Base-by-base conservation (phyloP, 2,888 invertebrate genomes). In the Lampropteryx suffumata region DNA sequence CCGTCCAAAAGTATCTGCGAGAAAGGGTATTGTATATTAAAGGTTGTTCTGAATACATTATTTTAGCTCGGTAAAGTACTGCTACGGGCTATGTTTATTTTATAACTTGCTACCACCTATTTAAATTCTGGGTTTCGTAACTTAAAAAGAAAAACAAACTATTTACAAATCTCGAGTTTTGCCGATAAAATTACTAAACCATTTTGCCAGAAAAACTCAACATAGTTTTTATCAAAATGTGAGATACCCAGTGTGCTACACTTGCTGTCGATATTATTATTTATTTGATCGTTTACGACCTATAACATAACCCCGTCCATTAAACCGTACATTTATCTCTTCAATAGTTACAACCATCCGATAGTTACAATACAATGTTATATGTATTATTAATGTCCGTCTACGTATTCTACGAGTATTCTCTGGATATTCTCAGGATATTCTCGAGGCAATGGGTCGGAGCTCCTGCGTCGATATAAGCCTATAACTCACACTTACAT, bases 401-500 rank as follows among this genome's bases (percentile, higher is more conserved):
- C n/a, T n/a, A 17, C 3, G 24, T 24, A 24, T 24, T 36, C 13
- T 33, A 24, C 27, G 9, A n/a, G 36, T 33, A 52, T 17, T 17
- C 17, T 17, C 2, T 17, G 17, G 4, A 17, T n/a, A n/a, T n/a
- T 17, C 17, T 17, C 17, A 2, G 17, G 17, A 4, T 17, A 4
- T 17, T 17, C 61, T 57, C 55, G 57, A 59, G 46, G 43, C 48
- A 69, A 70, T 67, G 67, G 71, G 57, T 69, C 67, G 71, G 71
- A 64, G 71, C 73, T 71, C 67, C 75, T 66, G 67, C 73, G 55
- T 66, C 77, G 73, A 79, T 78, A 70, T 65, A 40, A 17, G 42
- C 66, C 70, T 68, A 80, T 82, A 81, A 80, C 70, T 82, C 82
- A 80, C 75, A 78, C 78, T 79, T 72, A 74, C 65, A 60, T 79